These are phyloP conservation scores for Platichthys flesus DNA, from an alignment of 2,113 vertebrate genomes.

Conservation along the genomic window DNA sequence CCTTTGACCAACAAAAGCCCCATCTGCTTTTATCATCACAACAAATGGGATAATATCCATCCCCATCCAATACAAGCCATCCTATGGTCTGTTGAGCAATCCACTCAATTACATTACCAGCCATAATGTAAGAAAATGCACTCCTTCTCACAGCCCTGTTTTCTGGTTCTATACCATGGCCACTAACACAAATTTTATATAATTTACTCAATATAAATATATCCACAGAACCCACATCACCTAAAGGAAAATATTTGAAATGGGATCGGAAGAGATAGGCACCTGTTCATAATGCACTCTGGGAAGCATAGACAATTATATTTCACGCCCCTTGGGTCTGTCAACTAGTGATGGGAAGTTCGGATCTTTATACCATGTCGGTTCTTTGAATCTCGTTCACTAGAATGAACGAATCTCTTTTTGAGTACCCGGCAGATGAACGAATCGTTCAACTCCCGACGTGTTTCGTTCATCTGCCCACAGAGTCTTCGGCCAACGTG, in stretches of 20 bases:
- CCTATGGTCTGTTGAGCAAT: too few relatives aligned
- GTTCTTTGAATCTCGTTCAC: too few relatives aligned
- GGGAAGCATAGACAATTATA: neutral
- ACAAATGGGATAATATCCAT: neutral
- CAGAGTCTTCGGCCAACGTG: too few relatives aligned
- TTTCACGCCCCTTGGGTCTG: neutral
- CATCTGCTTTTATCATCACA: neutral
- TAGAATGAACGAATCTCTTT: too few relatives aligned
- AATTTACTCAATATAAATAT: neutral
- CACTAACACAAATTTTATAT: neutral
- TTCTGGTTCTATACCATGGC: neutral
- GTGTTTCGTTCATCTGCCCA: too few relatives aligned
- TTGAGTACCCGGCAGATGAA: too few relatives aligned
- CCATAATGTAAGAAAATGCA: neutral
- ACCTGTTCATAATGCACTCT: neutral
- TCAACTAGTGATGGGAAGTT: too few relatives aligned
- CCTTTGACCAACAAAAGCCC: too few relatives aligned
- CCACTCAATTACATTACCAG: neutral
- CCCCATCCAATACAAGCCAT: too few relatives aligned
- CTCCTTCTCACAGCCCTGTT: neutral
- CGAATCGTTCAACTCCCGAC: too few relatives aligned
- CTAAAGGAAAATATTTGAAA: neutral
- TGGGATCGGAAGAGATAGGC: neutral
- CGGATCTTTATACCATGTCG: too few relatives aligned
- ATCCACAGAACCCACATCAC: neutral